A percentile compares a stretch with the other conserved stretches of the same genome.
Evolutionary conservation across 2,113 vertebrate species (phyloP).

Genomic region (Garra rufa): DNA sequence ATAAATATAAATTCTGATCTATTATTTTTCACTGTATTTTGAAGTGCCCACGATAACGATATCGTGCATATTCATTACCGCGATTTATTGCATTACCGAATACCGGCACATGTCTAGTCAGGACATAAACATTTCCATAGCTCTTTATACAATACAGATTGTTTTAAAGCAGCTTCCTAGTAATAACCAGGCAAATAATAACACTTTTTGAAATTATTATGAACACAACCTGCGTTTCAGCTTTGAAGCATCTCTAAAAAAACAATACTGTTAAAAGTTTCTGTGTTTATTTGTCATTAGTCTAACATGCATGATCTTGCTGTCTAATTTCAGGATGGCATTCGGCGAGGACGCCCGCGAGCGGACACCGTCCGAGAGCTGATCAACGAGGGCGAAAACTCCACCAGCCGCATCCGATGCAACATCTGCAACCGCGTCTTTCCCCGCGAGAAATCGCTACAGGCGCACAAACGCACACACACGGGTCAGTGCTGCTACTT

Average conservation of each 20-base stretch:
- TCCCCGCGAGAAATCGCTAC: conserved; percentile 94
- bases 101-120: no score
- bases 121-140: no score
- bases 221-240: neutral
- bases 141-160: neutral
- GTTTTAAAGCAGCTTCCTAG: neutral
- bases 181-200: neutral
- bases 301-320: neutral
- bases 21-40: no score
- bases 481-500: conserved; percentile 81
- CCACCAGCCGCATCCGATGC: conserved; percentile 96
- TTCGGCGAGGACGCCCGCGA: conserved; percentile 89
- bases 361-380: conserved; percentile 93
- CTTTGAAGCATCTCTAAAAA: neutral
- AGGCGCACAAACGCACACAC: conserved; percentile 97
- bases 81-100: no score
- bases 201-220: no score
- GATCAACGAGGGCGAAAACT: conserved; percentile 93
- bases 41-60: no score
- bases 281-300: no score
- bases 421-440: conserved; percentile 97
- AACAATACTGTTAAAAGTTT: neutral
- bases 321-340: conserved; percentile 82
- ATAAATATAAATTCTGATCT: no score
- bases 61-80: no score